A percentile compares a stretch with the other conserved stretches of the same genome.
These are phyloP conservation scores for Euura lappo DNA, from an alignment of 1,140 invertebrate genomes.

Conservation along the genomic window DNA sequence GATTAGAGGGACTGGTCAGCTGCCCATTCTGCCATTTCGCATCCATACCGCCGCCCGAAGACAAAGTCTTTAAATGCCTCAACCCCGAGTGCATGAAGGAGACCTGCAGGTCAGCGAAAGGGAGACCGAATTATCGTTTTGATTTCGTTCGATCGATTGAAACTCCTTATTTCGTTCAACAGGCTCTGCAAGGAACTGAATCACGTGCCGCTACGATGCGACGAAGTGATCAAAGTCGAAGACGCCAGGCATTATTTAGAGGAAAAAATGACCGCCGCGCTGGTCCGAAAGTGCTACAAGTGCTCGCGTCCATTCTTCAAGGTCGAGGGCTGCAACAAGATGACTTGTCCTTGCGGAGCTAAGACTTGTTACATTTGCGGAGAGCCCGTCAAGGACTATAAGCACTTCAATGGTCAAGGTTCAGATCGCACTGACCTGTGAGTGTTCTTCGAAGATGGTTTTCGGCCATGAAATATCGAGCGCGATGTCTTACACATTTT, in stretches of 20 bases:
- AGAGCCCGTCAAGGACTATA: constrained; percentile 64
- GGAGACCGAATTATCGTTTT: constrained; percentile 14
- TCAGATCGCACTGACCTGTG: constrained; percentile 36
- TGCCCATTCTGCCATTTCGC: constrained; percentile 73
- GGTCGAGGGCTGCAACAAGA: constrained; percentile 74
- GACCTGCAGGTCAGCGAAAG: constrained; percentile 60
- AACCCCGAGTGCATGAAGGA: constrained; percentile 72
- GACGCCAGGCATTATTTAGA: constrained; percentile 67
- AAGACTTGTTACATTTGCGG: constrained; percentile 74
- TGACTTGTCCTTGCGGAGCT: constrained; percentile 72
- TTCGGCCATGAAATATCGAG: too few relatives aligned
- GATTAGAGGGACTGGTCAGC: constrained; percentile 65
- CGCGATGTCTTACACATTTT: not conserved
- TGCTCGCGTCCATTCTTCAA: constrained; percentile 69
- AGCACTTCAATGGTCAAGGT: constrained; percentile 65
- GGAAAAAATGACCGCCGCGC: constrained; percentile 70
- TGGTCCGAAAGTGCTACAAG: constrained; percentile 67
- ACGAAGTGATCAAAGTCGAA: constrained; percentile 66
- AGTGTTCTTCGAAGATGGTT: constrained; percentile 14
- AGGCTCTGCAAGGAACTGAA: constrained; percentile 68
- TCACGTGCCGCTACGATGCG: constrained; percentile 69
- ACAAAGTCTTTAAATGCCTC: constrained; percentile 69
- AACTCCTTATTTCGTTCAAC: constrained; percentile 22
- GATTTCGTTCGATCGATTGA: not conserved
- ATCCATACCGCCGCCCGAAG: constrained; percentile 63